These are phyloP conservation scores for Habropoda laboriosa DNA, from an alignment of 1,140 invertebrate genomes.

Conservation along the genomic window DNA sequence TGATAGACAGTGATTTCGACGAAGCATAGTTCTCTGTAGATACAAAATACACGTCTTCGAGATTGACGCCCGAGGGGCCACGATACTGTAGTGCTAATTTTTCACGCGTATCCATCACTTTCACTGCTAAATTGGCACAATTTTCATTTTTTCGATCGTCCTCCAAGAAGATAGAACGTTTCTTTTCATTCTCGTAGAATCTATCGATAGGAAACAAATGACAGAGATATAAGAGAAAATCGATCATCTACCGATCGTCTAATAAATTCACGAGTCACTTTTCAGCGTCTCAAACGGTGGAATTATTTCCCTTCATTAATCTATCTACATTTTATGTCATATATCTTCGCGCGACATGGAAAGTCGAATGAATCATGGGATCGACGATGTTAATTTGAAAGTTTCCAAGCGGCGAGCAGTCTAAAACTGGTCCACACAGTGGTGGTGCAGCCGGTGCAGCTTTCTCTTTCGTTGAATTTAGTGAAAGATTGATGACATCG, in stretches of 20 bases:
- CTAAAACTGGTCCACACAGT: slow-evolving; percentile 40
- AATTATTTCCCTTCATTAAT: not conserved
- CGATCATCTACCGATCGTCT: not conserved
- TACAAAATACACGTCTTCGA: too few relatives aligned
- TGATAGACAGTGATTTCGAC: too few relatives aligned
- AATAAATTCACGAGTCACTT: not conserved
- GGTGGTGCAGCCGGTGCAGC: slow-evolving; percentile 32
- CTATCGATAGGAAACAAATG: not conserved
- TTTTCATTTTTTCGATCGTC: not conserved
- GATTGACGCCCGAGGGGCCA: too few relatives aligned
- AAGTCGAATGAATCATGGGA: slow-evolving; percentile 1
- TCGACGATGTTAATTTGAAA: slow-evolving; percentile 56
- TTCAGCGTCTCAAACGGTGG: not conserved
- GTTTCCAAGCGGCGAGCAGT: slow-evolving; percentile 32
- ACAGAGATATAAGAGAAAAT: not conserved
- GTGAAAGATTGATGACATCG: slow-evolving; percentile 58
- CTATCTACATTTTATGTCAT: not conserved
- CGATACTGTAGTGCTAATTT: not conserved
- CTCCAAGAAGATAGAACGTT: too few relatives aligned
- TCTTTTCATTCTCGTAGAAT: too few relatives aligned
- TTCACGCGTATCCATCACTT: not conserved
- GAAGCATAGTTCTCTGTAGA: too few relatives aligned
- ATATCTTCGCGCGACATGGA: not conserved
- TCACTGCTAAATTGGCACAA: not conserved
- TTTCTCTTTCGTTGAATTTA: slow-evolving; percentile 67